A percentile compares a stretch with the other conserved stretches of the same genome.
phyloP scores from a whole-genome alignment of 2,797 vertebrate species.

The Spheniscus humboldti region DNA sequence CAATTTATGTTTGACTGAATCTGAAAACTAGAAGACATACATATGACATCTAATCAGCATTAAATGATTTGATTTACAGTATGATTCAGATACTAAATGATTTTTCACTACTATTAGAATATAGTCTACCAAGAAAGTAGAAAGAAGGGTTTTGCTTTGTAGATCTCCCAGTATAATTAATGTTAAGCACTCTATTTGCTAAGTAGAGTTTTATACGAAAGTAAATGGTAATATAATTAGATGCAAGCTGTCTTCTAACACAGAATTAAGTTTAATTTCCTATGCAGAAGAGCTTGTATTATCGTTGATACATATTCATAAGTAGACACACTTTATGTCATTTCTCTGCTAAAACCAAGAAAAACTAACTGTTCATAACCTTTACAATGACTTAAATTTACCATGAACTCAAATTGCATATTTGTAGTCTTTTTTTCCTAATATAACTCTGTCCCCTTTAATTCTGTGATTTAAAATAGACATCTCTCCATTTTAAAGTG shows the following conservation, averaged over 20 bases:
- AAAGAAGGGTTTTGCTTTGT: conserved; percentile 21
- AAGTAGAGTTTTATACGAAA: conserved; percentile 40
- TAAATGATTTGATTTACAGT: not conserved
- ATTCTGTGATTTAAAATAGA: not conserved
- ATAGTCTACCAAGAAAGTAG: not conserved
- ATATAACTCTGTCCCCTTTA: not conserved
- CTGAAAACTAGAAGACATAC: not conserved
- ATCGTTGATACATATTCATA: conserved; percentile 50
- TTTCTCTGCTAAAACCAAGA: not conserved
- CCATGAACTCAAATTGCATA: not conserved
- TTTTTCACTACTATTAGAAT: not conserved
- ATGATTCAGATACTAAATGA: not conserved
- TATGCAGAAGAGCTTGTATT: conserved; percentile 12
- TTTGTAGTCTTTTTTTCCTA: not conserved
- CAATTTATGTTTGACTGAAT: not conserved
- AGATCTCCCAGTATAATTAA: conserved; percentile 49
- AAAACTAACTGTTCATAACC: not conserved
- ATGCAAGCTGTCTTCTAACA: conserved; percentile 38
- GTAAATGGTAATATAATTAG: conserved; percentile 63
- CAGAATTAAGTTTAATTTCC: conserved; percentile 46
- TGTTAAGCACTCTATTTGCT: conserved; percentile 42
- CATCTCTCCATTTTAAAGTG: not conserved
- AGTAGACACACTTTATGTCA: not conserved
- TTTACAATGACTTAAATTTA: not conserved
- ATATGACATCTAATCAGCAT: not conserved